Conservation (phyloP, 1,140 invertebrate genomes). For the Apis dorsata region DNA sequence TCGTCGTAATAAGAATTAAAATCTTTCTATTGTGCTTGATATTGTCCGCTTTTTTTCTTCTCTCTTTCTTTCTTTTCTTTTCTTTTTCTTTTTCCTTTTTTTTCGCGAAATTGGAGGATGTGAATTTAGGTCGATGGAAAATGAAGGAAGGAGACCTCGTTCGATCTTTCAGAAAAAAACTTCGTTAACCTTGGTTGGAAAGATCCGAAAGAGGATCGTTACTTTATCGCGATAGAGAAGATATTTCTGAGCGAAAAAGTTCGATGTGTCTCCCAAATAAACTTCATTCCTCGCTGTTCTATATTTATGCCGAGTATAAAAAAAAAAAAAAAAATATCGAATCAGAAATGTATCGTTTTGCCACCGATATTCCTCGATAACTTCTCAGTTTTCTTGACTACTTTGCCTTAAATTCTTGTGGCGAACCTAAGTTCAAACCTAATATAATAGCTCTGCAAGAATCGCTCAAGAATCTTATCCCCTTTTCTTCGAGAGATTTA, state of each 20-base stretch:
- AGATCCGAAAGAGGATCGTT: slow-evolving; percentile 53
- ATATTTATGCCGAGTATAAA: neutral
- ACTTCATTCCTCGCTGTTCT: neutral
- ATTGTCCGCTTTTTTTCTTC: neutral
- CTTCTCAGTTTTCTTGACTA: neutral
- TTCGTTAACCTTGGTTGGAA: slow-evolving; percentile 57
- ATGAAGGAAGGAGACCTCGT: slow-evolving; percentile 22
- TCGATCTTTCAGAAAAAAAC: slow-evolving; percentile 61
- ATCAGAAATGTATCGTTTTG: neutral
- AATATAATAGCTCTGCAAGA: too few relatives aligned
- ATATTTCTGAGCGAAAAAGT: slow-evolving; percentile 25
- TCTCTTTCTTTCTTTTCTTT: too few relatives aligned
- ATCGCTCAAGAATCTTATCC: too few relatives aligned
- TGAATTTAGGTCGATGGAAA: slow-evolving; percentile 55
- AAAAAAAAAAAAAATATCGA: neutral
- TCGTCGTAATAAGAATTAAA: slow-evolving; percentile 13
- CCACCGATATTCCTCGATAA: neutral
- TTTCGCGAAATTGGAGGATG: slow-evolving; percentile 50
- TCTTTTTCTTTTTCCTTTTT: neutral
- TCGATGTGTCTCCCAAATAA: neutral
- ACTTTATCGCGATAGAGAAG: slow-evolving; percentile 52
- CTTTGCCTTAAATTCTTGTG: too few relatives aligned
- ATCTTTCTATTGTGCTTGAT: slow-evolving; percentile 1
- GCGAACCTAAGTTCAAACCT: too few relatives aligned
- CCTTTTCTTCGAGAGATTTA: too few relatives aligned